A percentile compares a stretch with the other conserved stretches of the same genome.
phyloP scores from a whole-genome alignment of 2,888 invertebrate genomes.

The Tinea pellionella region DNA sequence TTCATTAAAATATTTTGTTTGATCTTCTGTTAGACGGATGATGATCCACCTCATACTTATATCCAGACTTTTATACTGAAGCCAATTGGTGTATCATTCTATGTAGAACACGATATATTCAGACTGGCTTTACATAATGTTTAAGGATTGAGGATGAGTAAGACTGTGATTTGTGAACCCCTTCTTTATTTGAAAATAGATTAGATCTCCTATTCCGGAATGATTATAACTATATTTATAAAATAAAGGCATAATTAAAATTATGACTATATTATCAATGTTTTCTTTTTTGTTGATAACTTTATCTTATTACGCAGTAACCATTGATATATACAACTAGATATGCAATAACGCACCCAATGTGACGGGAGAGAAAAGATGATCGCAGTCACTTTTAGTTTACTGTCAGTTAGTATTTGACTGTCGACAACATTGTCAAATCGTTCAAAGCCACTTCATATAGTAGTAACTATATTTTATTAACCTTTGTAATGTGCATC shows the following conservation, averaged over 20 bases:
- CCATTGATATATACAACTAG: no score
- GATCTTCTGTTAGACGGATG: conserved; percentile 82
- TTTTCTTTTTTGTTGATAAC: no score
- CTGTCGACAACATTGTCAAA: no score
- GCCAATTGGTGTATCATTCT: conserved; percentile 88
- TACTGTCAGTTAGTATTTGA: no score
- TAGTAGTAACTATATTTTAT: no score
- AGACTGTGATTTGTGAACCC: not conserved
- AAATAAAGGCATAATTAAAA: not conserved
- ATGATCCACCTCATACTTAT: conserved; percentile 94
- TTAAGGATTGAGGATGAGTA: conserved; percentile 26
- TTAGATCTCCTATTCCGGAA: not conserved
- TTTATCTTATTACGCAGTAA: no score
- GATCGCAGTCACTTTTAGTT: no score
- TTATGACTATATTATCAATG: not conserved
- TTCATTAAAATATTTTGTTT: not conserved
- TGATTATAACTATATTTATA: no score
- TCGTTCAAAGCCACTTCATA: no score
- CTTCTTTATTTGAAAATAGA: not conserved
- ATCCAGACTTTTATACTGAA: conserved; percentile 94
- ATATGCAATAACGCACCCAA: no score
- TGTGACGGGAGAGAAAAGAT: no score
- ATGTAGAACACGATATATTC: conserved; percentile 95
- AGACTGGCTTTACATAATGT: conserved; percentile 89
- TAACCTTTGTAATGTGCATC: no score